Evolutionary conservation across 2,888 invertebrate genomes (phyloP), one percentile per base, ranked within the genome.

Genomic region (Cataglyphis albicans): DNA sequence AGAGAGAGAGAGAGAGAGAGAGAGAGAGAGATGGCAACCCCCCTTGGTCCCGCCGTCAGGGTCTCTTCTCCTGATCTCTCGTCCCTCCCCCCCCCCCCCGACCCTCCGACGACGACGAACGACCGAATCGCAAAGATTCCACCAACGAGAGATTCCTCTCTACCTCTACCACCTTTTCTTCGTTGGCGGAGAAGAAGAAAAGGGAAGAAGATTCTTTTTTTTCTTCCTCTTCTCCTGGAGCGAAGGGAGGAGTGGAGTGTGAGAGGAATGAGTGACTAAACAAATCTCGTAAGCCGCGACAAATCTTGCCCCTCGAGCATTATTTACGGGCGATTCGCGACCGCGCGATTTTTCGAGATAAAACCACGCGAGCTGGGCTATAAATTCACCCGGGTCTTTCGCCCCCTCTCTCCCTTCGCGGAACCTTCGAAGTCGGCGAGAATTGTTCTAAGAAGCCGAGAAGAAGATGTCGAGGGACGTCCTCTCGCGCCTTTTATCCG

Each of bases 41-140:
- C 81, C 65, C 82, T 72, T 74, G 63, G 35, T 82, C 82, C 72
- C 73, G 73, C 57, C 48, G 25, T 65, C 74, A 12, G 44, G n/a
- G 32, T 78, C 44, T 59, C 72, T 21, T 41, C 68, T 55, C 12
- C 55, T 2, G 67, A 38, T 78, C 67, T 29, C 18, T 64, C 32
- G 29, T 32, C n/a, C 72, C 41, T n/a, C n/a, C n/a, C n/a, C 80
- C 84, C 68, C 68, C 70, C 76, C 82, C 57, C 82, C 75, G 64
- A 74, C 57, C 81, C 73, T 59, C 80, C 84, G 84, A 86, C 89
- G 86, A 86, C 89, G 86, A 84, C 89, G 88, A 92, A 90, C 84
- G 89, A 88, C 87, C 87, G 87, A 92, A 93, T 93, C 91, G 91
- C 90, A 87, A 89, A 85, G 92, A 93, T 93, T 93, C 92, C 92